Conservation (phyloP, 2,888 invertebrate genomes). For the Nomada lathburiana region DNA sequence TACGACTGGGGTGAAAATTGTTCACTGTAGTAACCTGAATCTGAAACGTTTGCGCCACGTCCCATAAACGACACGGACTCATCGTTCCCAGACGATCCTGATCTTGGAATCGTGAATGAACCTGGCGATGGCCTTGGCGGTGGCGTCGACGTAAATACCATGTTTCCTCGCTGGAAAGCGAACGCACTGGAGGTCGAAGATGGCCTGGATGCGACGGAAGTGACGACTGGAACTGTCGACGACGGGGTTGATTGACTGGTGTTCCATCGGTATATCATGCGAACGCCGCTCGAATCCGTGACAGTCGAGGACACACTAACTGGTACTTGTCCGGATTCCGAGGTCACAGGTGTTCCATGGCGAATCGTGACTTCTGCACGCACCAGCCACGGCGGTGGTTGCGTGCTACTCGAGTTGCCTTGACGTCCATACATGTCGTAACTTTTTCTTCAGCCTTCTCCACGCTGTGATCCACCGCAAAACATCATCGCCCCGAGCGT, state of each 20-base stretch:
- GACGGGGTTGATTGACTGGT: slow-evolving; percentile 67
- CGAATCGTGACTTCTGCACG: slow-evolving; percentile 89
- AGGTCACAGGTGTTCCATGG: slow-evolving; percentile 84
- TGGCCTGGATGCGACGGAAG: slow-evolving; percentile 19
- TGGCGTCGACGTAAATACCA: slow-evolving; percentile 86
- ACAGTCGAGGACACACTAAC: slow-evolving; percentile 78
- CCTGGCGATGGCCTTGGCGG: slow-evolving; percentile 73
- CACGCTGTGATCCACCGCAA: slow-evolving; percentile 67
- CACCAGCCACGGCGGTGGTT: slow-evolving; percentile 88
- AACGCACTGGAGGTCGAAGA: slow-evolving; percentile 72
- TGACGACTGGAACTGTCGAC: slow-evolving; percentile 18
- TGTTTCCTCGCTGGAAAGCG: slow-evolving; percentile 86
- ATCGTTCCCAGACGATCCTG: slow-evolving; percentile 64
- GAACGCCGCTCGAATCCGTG: slow-evolving; percentile 85
- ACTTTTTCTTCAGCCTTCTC: slow-evolving; percentile 50
- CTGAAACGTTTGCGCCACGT: slow-evolving; percentile 74
- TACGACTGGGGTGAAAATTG: slow-evolving; percentile 83
- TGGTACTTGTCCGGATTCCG: slow-evolving; percentile 73
- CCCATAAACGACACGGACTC: slow-evolving; percentile 62
- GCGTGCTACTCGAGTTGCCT: slow-evolving; percentile 52
- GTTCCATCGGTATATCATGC: slow-evolving; percentile 86
- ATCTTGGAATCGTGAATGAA: slow-evolving; percentile 78
- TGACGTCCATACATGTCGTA: slow-evolving; percentile 69
- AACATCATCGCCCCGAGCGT: slow-evolving; percentile 58
- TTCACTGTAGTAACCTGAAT: slow-evolving; percentile 87